phyloP scores from a whole-genome alignment of 35 echinoderm and acorn worm genomes.

The Heliocidaris erythrogramma region DNA sequence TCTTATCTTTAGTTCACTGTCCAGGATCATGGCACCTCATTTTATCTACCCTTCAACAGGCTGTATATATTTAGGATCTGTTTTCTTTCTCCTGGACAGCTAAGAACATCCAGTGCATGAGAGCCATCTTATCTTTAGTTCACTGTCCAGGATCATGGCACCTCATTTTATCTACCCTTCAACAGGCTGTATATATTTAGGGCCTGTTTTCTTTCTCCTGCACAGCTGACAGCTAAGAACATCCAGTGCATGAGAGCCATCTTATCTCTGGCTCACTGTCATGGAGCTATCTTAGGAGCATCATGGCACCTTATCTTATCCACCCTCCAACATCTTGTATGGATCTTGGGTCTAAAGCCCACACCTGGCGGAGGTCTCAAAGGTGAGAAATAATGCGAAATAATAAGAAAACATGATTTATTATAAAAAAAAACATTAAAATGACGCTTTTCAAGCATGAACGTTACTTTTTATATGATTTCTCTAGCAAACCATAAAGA shows the following conservation, averaged over 20 bases:
- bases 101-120: too few relatives aligned
- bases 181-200: too few relatives aligned
- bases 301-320: constrained; percentile 96
- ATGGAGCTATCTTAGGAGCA: constrained; percentile 89
- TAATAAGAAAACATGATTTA: not conserved
- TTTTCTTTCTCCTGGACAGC: constrained; percentile 64
- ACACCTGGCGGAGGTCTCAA: constrained; percentile 77
- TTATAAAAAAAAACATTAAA: not conserved
- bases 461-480: not conserved
- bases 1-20: constrained; percentile 83
- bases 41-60: constrained; percentile 90
- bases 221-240: constrained; percentile 94
- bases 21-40: constrained; percentile 94
- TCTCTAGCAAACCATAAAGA: not conserved
- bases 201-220: not conserved
- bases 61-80: constrained; percentile 85
- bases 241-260: constrained; percentile 99
- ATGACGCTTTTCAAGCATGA: not conserved
- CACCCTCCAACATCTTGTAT: constrained; percentile 94
- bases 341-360: constrained; percentile 96
- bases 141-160: too few relatives aligned
- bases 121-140: too few relatives aligned
- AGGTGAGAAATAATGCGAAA: not conserved
- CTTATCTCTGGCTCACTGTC: constrained; percentile 84
- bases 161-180: too few relatives aligned